Base-by-base conservation (phyloP, 2,113 vertebrate genomes). In the Cryptoleucopteryx plumbea region DNA sequence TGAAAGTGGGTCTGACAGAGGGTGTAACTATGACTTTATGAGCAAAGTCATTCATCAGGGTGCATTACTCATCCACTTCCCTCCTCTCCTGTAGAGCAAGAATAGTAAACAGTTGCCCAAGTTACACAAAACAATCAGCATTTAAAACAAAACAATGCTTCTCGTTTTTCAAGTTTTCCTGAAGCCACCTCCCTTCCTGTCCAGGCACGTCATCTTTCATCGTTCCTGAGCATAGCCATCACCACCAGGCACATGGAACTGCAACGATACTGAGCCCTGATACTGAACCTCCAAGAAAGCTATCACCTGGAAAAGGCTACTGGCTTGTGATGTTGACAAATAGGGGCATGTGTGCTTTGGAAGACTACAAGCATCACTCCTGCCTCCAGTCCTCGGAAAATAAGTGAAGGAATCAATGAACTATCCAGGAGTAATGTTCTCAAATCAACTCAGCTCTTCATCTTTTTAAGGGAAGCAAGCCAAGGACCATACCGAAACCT, bases 81-180 rank as follows among this genome's bases (percentile, higher is more conserved):
- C 96, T 92, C 83, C 40, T 85, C 91, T 91, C 61, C 71, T 36
- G 75, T 81, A 88, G 23, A 59, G 91, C 50, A 65, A 70, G 81
- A 82, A 94, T 22, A 92, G 59, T 83, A 86, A 91, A 92, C 58
- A 74, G 78, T 91, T 67, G 43, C 71, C 56, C 56, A 83, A 93
- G 66, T 95, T 92, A 94, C 77, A 94, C 56, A 70, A 85, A 86
- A 83, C 4, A 20, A 94, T 80, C 82, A 77, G 77, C 87, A 86
- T 61, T 82, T 89, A 88, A 93, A 96, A 88, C 90, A 93, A 96
- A 94, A 92, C 90, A 95, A 94, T 58, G 27, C 86, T 79, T 59
- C 81, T 91, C 1, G 55, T 80, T 94, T 83, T 94, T 92, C 94
- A 93, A 55, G 79, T 87, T 74, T 97, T 93, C 91, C 91, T 79